Evolutionary conservation across 2,113 vertebrate genomes (phyloP), one percentile per base, ranked within the genome.

Genomic region (Triplophysa rosa): DNA sequence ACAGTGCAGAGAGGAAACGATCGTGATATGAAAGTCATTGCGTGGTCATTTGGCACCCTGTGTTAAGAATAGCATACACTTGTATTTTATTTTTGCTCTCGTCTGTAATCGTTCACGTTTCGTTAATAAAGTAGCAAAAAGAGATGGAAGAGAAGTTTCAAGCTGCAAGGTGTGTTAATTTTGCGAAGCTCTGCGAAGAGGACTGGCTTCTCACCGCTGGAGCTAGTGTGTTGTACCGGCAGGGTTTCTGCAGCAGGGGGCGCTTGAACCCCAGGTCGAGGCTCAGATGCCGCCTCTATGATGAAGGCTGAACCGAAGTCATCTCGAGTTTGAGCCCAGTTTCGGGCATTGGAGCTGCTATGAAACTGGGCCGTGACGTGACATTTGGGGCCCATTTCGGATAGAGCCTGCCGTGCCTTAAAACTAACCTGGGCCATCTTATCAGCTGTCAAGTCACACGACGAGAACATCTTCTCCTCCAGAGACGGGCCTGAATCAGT

Each of bases 391-490:
- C 86, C 88, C 87, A 91, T 85, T 73, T 84, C 63, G 42, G 87
- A 79, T 87, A 91, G 80, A 90, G 84, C 90, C 90, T 92, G 93
- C 14, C 88, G 90, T 56, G 91, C 67, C 84, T 89, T 95, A 94
- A 95, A 91, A 90, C 91, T 95, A 93, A 90, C 86, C 81, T 94
- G 94, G 80, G 95, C 92, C 74, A 85, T 93, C 91, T 92, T 95
- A 89, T 91, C 89, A 82, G 93, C 91, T 83, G 89, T 94, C 88
- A 96, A 87, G 90, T 95, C 94, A 80, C 93, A 94, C 80, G 94
- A 94, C 76, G 94, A 92, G 89, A 95, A 94, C 73, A 95, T 90
- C 90, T 96, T 97, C 90, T 97, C 93, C 90, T 98, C 95, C 94
- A 96, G 90, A 86, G 94, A 94, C 47, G 90, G 93, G 92, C 97